Evolutionary conservation across 2,888 invertebrate genomes (phyloP).

Genomic region (Selenia dentaria): DNA sequence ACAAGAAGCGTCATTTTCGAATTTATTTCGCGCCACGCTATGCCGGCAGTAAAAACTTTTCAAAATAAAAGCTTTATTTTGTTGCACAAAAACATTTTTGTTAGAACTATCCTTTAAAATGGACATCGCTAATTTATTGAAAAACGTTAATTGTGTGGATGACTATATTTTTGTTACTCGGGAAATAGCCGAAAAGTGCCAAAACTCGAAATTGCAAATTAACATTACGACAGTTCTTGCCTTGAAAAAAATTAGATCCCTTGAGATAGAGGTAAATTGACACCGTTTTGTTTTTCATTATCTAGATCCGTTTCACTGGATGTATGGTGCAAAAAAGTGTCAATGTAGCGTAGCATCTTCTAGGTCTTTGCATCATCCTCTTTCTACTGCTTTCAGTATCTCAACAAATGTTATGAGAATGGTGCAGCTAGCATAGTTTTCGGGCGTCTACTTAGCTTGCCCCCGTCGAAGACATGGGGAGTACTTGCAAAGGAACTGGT

Average conservation of each 20-base stretch:
- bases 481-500: slow-evolving; percentile 59
- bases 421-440: slow-evolving; percentile 61
- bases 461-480: slow-evolving; percentile 61
- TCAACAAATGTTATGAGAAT: slow-evolving; percentile 58
- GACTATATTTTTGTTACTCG: slow-evolving; percentile 55
- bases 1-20: slow-evolving; percentile 1
- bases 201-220: slow-evolving; percentile 47
- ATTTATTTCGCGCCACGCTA: slow-evolving; percentile 19
- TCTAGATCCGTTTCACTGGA: too few species aligned
- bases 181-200: slow-evolving; percentile 40
- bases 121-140: slow-evolving; percentile 54
- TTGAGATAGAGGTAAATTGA: slow-evolving; percentile 63
- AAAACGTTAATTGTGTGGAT: slow-evolving; percentile 49
- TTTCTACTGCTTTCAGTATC: slow-evolving; percentile 70
- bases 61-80: background rate
- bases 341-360: too few species aligned
- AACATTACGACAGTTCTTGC: slow-evolving; percentile 58
- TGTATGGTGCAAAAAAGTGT: too few species aligned
- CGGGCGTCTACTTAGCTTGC: slow-evolving; percentile 49
- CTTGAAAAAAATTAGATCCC: slow-evolving; percentile 57
- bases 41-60: background rate
- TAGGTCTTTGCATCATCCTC: too few species aligned
- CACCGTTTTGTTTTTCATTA: too few species aligned
- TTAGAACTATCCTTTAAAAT: slow-evolving; percentile 40
- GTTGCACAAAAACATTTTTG: too few species aligned